Evolutionary conservation across 2,888 invertebrate genomes (phyloP), one percentile per base, ranked within the genome.

Genomic region (Nemotelus pantherinus): DNA sequence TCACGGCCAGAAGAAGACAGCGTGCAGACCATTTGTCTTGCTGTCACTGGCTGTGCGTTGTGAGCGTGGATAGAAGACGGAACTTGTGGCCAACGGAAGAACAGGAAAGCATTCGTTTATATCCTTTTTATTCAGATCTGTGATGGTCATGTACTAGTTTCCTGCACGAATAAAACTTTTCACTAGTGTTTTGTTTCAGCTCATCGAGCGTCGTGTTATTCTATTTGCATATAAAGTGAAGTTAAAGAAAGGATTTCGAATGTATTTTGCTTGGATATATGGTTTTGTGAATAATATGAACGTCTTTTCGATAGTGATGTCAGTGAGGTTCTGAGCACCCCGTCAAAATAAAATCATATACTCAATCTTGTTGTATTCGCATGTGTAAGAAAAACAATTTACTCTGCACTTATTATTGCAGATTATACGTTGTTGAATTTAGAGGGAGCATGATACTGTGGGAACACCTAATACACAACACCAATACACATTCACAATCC

Each of bases 221-320:
- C 63, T 9, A 74, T 74, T 74, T 74, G 74, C 74, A 74, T 74
- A 74, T 50, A 74, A 60, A 74, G 60, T 60, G 74, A 74, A 63
- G 60, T 44, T 7, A 50, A 41, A 48, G 3, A 74, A 74, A 74
- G 74, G 74, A 74, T 74, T 74, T 60, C 9, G 48, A 45, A 74
- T 74, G 58, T 58, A n/a, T 63, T 9, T 60, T 63, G 60, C 43
- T 3, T 63, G 41, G 63, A 43, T 63, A 2, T 63, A 43, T 63
- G 43, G 41, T 63, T 63, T 63, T 63, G 41, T 63, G 25, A 63
- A 3, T 43, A 3, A 41, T 63, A 63, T 63, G 25, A 25, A 25
- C 25, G 25, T 25, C 25, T 25, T 25, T 25, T 25, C 25, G 25
- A 25, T 25, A 25, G 25, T 25, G 25, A 25, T 25, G 25, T 25